Evolutionary conservation across 2,113 vertebrate species (phyloP).

Genomic region (Drymodes brunneopygia): DNA sequence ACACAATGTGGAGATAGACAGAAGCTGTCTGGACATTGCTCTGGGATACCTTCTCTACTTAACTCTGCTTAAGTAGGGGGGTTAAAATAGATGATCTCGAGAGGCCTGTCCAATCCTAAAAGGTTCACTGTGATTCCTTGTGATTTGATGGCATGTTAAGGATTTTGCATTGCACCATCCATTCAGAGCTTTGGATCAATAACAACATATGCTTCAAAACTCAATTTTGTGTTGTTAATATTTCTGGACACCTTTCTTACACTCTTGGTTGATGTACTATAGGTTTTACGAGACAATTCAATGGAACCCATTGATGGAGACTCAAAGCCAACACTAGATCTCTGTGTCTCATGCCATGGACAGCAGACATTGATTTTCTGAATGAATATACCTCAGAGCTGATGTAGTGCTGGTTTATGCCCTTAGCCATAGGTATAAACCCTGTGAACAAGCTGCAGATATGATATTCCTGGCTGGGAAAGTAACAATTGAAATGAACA

Average conservation of each 20-base stretch:
- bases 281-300: not conserved
- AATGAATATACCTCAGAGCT: not conserved
- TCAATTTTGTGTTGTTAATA: not conserved
- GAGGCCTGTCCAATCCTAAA: not conserved
- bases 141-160: not conserved
- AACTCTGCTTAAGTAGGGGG: not conserved
- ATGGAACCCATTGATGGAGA: not conserved
- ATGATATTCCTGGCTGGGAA: not conserved
- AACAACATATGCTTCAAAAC: not conserved
- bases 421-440: not conserved
- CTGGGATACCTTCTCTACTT: not conserved
- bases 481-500: not conserved
- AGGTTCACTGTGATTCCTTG: not conserved
- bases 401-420: not conserved
- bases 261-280: not conserved
- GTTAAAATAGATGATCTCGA: not conserved
- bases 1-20: not conserved
- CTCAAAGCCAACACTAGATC: not conserved
- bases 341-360: not conserved
- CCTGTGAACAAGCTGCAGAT: not conserved
- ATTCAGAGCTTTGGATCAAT: not conserved
- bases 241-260: not conserved
- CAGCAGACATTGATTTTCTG: not conserved
- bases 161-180: not conserved
- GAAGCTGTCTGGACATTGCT: not conserved